Base-by-base conservation (phyloP, 2,113 vertebrate genomes). In the Notechis scutatus region DNA sequence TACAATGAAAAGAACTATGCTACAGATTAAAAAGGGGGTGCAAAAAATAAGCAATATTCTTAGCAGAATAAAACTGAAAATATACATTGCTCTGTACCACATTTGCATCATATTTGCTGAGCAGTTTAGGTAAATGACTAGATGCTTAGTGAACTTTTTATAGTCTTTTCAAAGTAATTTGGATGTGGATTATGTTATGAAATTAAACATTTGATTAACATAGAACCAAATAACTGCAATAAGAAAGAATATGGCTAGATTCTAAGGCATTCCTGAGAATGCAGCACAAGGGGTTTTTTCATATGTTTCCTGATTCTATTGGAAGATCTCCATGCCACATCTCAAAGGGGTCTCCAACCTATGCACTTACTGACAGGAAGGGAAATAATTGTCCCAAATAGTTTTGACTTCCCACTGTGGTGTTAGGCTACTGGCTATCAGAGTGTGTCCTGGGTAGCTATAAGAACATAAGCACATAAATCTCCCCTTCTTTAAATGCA, bases 131-230 rank as follows among this genome's bases (percentile, higher is more conserved):
- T 39, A 81, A 81, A 81, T 34, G 59, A 69, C 50, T 54, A 54
- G 52, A 54, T 87, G 47, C 15, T n/a, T 54, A 34, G 8, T 34
- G 54, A 54, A 54, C 29, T 64, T 93, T 95, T 93, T 93, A 69
- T 56, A 90, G 47, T 93, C 94, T 55, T 34, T 95, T 90, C 54
- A 95, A 96, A 95, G 90, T 93, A 96, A 95, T 95, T 93, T 93
- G 56, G 95, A 34, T 93, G 87, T 93, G 91, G 94, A 95, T 95
- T 91, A 92, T 57, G 59, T 39, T 89, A 42, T 81, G 74, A 81
- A 81, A 81, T 81, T 81, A 81, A 81, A 81, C 7, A 81, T 39
- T 81, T 81, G 74, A 81, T 81, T 8, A 81, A 81, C 20, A 81
- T 42, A 81, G 74, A 81, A 81, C 21, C 11, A 59, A 89, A 57